Percentiles rank a stretch among this genome's conserved stretches.
phyloP scores from a whole-genome alignment of 2,888 invertebrate genomes.

The Kryphioiulus occultus region DNA sequence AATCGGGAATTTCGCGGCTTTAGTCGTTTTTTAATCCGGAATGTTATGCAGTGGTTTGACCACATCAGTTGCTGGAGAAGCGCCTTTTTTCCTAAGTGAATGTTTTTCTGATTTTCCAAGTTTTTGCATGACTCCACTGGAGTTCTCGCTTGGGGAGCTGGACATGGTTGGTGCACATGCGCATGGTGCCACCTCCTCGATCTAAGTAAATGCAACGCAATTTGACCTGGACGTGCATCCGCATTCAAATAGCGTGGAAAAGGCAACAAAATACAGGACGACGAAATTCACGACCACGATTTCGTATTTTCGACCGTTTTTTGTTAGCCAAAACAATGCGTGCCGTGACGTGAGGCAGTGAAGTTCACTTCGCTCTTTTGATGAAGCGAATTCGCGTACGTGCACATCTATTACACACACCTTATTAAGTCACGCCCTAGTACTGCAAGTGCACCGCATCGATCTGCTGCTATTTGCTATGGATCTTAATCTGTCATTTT shows the following conservation, averaged over 20 bases:
- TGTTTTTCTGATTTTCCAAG: neutral
- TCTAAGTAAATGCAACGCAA: conserved; percentile 13
- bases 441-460: neutral
- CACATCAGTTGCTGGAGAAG: neutral
- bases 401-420: conserved; percentile 32
- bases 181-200: neutral
- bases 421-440: conserved; percentile 35
- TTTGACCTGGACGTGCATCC: conserved; percentile 40
- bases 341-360: conserved; percentile 27
- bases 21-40: conserved; percentile 28
- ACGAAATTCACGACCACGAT: conserved; percentile 17
- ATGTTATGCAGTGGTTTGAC: conserved; percentile 38
- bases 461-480: neutral
- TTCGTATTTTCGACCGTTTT: neutral
- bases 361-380: conserved; percentile 8
- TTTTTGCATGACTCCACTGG: conserved; percentile 27
- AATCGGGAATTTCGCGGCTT: conserved; percentile 31
- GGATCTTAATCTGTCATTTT: neutral
- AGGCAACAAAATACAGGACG: conserved; percentile 24
- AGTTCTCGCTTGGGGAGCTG: conserved; percentile 12
- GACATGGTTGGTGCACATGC: neutral
- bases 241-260: conserved; percentile 39
- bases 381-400: neutral
- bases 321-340: neutral
- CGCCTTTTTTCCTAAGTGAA: neutral